Evolutionary conservation across 2,888 invertebrate genomes (phyloP).

Genomic region (Cosmia trapezina): DNA sequence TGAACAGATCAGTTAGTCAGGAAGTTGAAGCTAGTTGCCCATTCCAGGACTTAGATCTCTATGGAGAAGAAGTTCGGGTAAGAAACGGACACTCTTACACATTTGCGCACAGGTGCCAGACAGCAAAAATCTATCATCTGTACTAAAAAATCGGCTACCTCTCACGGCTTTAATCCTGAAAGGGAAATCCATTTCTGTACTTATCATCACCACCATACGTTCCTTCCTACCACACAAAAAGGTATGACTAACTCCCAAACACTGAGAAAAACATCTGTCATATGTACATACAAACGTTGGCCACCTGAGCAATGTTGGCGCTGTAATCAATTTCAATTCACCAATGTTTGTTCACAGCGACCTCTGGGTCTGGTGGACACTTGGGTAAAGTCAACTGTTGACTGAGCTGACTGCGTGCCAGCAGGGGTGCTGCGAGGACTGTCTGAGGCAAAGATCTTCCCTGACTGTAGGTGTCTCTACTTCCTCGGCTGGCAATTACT

Average conservation of each 20-base stretch:
- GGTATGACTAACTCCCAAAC: constrained; percentile 50
- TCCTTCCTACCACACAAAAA: constrained; percentile 20
- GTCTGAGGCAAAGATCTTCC: background rate
- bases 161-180: background rate
- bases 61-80: background rate
- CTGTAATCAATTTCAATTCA: constrained; percentile 66
- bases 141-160: no score
- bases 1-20: no score
- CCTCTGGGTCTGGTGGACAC: constrained; percentile 48
- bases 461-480: background rate
- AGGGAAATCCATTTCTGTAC: background rate
- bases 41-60: background rate
- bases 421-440: constrained; percentile 2
- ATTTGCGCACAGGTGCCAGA: background rate
- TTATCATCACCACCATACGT: constrained; percentile 9
- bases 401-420: constrained; percentile 10
- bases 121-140: background rate
- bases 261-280: constrained; percentile 45
- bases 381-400: constrained; percentile 53
- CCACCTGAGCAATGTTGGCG: constrained; percentile 55
- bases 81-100: background rate
- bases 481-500: background rate
- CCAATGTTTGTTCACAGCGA: constrained; percentile 50
- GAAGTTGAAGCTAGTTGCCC: background rate
- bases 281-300: constrained; percentile 37